Conservation (phyloP, 2,797 vertebrate species). For the Limosa lapponica region DNA sequence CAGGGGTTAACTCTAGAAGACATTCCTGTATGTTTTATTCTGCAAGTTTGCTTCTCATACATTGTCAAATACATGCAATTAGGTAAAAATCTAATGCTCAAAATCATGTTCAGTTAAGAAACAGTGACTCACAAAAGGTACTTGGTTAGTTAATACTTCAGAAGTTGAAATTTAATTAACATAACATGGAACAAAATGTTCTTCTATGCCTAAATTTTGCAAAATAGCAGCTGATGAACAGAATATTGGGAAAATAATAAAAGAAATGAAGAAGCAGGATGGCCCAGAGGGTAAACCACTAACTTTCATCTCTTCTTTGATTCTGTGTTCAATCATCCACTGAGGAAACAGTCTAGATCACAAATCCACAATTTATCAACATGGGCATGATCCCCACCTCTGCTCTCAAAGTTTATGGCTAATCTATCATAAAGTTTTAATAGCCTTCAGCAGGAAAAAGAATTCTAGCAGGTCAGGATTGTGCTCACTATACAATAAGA, state of each 20-base stretch:
- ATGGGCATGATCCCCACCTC: neutral
- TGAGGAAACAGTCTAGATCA: neutral
- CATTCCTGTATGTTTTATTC: neutral
- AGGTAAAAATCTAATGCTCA: neutral
- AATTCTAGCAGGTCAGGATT: neutral
- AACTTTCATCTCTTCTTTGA: slow-evolving; percentile 5
- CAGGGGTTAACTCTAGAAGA: neutral
- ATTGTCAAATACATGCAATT: slow-evolving; percentile 23
- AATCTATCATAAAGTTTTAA: neutral
- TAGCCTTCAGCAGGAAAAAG: neutral
- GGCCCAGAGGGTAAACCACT: neutral
- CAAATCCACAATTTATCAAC: slow-evolving; percentile 4
- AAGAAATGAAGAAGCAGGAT: neutral
- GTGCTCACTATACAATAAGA: neutral
- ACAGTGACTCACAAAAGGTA: slow-evolving; percentile 4
- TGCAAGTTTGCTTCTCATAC: neutral
- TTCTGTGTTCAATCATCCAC: neutral
- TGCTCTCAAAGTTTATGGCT: neutral
- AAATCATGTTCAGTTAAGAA: slow-evolving; percentile 25
- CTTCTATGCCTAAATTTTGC: neutral
- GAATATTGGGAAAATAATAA: neutral
- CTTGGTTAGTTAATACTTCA: slow-evolving; percentile 21
- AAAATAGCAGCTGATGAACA: neutral
- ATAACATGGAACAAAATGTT: neutral
- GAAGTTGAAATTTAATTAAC: slow-evolving; percentile 26